These are phyloP conservation scores for Esperia sulphurella DNA, from an alignment of 2,888 invertebrate species.

Conservation along the genomic window DNA sequence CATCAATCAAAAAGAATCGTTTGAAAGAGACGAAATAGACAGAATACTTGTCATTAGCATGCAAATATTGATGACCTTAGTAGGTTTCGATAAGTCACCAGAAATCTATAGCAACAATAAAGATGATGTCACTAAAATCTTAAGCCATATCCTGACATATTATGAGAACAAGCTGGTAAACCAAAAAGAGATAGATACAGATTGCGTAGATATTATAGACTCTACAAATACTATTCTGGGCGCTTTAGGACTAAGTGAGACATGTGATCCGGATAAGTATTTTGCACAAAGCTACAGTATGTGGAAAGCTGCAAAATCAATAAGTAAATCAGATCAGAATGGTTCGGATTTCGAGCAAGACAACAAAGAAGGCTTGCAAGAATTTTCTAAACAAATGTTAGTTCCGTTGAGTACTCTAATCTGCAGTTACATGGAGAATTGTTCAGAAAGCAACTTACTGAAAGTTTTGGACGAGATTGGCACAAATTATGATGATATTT, in stretches of 20 bases:
- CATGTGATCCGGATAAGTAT: constrained; percentile 42
- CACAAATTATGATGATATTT: constrained; percentile 46
- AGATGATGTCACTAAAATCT: constrained; percentile 39
- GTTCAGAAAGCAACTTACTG: constrained; percentile 43
- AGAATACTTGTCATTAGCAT: constrained; percentile 54
- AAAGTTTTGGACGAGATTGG: constrained; percentile 43
- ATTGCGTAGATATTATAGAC: constrained; percentile 57
- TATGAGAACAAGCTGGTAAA: constrained; percentile 45
- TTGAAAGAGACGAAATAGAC: constrained; percentile 51
- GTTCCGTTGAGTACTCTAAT: constrained; percentile 43
- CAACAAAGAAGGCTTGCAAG: constrained; percentile 41
- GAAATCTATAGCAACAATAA: constrained; percentile 44
- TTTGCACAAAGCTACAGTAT: constrained; percentile 51
- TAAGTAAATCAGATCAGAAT: constrained; percentile 40
- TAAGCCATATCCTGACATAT: constrained; percentile 48
- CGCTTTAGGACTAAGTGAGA: constrained; percentile 37
- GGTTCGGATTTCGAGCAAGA: constrained; percentile 45
- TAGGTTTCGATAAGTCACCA: constrained; percentile 54
- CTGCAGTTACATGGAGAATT: constrained; percentile 50
- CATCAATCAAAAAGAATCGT: constrained; percentile 40
- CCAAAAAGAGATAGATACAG: constrained; percentile 56
- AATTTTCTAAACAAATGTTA: constrained; percentile 47
- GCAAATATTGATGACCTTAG: constrained; percentile 53
- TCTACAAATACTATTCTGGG: constrained; percentile 48
- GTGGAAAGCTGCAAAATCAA: constrained; percentile 48